These are phyloP conservation scores for Apodemia zela DNA, from an alignment of 2,888 invertebrate genomes.

Conservation along the genomic window DNA sequence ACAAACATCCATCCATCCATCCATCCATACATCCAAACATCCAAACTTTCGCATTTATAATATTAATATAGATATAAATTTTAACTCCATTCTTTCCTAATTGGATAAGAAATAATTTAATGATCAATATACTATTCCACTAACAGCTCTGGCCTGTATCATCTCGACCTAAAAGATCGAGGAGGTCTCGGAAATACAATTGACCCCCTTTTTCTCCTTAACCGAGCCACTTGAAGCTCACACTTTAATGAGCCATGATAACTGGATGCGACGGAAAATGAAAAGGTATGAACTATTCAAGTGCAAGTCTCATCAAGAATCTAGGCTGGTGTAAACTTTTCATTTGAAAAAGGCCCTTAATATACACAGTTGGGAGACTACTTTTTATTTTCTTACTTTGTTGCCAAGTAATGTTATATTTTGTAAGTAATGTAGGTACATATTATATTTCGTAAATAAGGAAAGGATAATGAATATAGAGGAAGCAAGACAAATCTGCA, in stretches of 20 bases:
- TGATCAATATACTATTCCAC: constrained; percentile 24
- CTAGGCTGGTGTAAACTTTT: constrained; percentile 2
- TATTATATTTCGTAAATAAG: too few species aligned
- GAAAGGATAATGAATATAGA: too few species aligned
- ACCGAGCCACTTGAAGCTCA: constrained; percentile 26
- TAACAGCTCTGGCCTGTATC: constrained; percentile 27
- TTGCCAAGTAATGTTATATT: background rate
- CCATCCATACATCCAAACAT: too few species aligned
- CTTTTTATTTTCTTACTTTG: background rate
- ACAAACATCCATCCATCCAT: too few species aligned
- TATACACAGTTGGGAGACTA: background rate
- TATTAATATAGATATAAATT: too few species aligned
- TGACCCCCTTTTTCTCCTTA: constrained; percentile 31
- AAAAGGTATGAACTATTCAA: constrained; percentile 17
- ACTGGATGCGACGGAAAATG: constrained; percentile 14
- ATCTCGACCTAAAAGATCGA: constrained; percentile 33
- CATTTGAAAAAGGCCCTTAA: background rate
- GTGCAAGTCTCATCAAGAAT: background rate
- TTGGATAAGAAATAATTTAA: constrained; percentile 10
- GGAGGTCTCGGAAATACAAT: constrained; percentile 28
- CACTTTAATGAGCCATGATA: constrained; percentile 28
- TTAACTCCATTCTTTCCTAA: background rate
- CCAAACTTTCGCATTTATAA: too few species aligned
- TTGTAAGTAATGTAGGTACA: too few species aligned
- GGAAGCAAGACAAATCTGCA: too few species aligned